A percentile compares a stretch with the other conserved stretches of the same genome.
Conservation (phyloP, 2,888 invertebrate species). For the Platycnemis pennipes region DNA sequence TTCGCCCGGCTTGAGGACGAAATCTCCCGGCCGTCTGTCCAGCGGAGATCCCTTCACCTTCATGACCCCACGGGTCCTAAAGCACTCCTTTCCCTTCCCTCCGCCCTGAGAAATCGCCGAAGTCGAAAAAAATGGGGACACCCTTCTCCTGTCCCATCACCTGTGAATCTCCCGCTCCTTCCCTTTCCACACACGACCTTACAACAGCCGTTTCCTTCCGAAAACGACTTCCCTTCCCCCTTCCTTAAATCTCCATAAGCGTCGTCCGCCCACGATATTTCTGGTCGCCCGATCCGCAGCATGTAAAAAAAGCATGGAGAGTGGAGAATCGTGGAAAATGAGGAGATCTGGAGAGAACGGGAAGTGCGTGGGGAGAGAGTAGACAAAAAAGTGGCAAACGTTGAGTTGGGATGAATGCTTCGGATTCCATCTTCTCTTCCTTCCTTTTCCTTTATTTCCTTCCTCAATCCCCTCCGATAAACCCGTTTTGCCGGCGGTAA, state of each 20-base stretch:
- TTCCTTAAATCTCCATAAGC: constrained; percentile 28
- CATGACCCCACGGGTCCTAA: not conserved
- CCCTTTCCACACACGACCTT: not conserved
- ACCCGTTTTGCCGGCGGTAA: not conserved
- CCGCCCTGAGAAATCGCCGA: not conserved
- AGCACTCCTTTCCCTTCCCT: not conserved
- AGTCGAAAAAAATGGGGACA: not conserved
- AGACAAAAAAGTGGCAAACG: not conserved
- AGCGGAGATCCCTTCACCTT: not conserved
- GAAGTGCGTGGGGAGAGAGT: not conserved
- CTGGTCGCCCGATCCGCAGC: not conserved
- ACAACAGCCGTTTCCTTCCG: constrained; percentile 32
- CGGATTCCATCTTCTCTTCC: not conserved
- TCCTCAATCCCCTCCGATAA: not conserved
- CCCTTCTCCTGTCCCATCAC: not conserved
- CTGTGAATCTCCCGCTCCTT: not conserved
- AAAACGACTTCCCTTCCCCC: not conserved
- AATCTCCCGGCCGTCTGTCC: not conserved
- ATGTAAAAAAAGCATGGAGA: constrained; percentile 16
- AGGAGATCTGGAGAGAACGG: not conserved
- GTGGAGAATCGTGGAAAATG: too few species aligned
- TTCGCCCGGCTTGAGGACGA: not conserved
- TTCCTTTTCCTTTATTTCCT: not conserved
- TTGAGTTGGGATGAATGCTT: not conserved
- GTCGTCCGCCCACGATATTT: not conserved